phyloP scores from a whole-genome alignment of 2,113 vertebrate species.

The Semnopithecus entellus region DNA sequence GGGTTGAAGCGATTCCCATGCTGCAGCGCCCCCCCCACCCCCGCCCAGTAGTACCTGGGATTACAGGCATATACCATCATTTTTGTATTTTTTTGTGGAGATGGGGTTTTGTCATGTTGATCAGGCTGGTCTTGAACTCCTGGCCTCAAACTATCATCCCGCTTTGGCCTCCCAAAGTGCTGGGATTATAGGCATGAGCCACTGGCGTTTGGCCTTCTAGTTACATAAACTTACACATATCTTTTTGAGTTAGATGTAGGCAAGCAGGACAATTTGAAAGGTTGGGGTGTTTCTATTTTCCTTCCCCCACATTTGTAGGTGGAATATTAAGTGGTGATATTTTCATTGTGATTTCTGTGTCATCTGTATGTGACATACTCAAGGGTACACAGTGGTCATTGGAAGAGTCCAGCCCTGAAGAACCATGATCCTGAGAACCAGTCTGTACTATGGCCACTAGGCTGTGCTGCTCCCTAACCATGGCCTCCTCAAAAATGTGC shows the following conservation, averaged over 20 bases:
- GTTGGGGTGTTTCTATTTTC: neutral
- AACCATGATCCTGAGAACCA: neutral
- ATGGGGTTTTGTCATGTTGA: no score
- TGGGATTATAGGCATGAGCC: no score
- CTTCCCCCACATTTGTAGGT: neutral
- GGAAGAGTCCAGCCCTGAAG: neutral
- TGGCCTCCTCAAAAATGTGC: neutral
- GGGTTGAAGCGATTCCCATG: no score
- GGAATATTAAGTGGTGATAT: neutral
- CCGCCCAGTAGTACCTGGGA: no score
- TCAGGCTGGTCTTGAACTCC: no score
- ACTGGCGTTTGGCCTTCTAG: no score
- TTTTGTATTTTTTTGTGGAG: no score
- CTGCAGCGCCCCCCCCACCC: no score
- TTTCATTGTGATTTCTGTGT: neutral
- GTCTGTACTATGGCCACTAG: neutral
- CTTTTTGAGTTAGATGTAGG: neutral
- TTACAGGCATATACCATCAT: no score
- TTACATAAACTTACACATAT: neutral
- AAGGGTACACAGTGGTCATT: rapidly evolving
- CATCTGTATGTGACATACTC: neutral
- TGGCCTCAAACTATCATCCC: no score
- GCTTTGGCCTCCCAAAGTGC: no score
- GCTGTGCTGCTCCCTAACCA: neutral
- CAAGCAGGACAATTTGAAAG: neutral